Evolutionary conservation across 2,797 vertebrate genomes (phyloP).

Genomic region (Enteromius anoplus): DNA sequence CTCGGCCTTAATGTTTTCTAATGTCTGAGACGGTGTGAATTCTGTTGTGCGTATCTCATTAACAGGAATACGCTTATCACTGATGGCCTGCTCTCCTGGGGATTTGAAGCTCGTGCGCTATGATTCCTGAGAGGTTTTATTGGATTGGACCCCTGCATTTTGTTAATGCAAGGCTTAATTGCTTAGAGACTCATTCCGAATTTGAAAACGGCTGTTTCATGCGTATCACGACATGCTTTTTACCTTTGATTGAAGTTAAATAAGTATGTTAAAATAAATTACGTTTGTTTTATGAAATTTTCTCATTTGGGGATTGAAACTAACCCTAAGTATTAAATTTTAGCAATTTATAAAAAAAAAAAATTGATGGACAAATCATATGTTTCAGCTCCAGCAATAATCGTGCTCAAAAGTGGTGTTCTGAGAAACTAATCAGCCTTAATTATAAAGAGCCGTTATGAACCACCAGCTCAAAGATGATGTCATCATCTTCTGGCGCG

Average conservation of each 20-base stretch:
- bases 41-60: constrained; percentile 41
- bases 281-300: neutral
- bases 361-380: neutral
- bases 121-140: constrained; percentile 43
- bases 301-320: neutral
- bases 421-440: neutral
- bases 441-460: constrained; percentile 19
- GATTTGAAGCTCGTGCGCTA: neutral
- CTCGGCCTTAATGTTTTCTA: constrained; percentile 41
- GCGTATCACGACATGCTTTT: constrained; percentile 1
- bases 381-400: neutral
- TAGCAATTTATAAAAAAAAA: too few species aligned
- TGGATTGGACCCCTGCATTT: constrained; percentile 38
- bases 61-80: constrained; percentile 37
- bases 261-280: constrained; percentile 9
- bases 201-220: constrained; percentile 9
- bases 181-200: constrained; percentile 27
- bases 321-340: constrained; percentile 2
- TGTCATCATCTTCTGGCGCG: constrained; percentile 38
- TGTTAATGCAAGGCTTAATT: constrained; percentile 40
- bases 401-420: neutral
- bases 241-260: constrained; percentile 15
- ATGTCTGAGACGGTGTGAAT: constrained; percentile 32
- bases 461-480: constrained; percentile 41
- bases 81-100: constrained; percentile 40